Base-by-base conservation (phyloP, 2,888 invertebrate genomes). In the Temnothorax unifasciatus region DNA sequence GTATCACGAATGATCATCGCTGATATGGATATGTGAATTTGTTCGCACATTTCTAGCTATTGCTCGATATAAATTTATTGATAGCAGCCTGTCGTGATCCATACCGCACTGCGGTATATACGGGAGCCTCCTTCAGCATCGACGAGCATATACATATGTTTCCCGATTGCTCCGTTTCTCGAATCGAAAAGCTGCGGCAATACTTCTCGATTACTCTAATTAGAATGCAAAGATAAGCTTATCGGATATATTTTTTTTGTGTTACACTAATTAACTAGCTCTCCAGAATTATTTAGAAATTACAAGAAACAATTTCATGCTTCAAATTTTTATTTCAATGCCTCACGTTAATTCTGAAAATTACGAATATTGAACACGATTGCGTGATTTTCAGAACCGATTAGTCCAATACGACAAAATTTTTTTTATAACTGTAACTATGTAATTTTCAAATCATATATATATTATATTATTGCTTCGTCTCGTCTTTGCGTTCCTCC, bases 91-190 rank as follows among this genome's bases (percentile, higher is more conserved):
- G 25, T 59, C 18, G 21, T 75, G 18, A 57, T 75, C 5, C n/a
- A 25, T 68, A 50, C 38, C 59, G 76, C 76, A 76, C 11, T 83
- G 82, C 77, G 44, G 77, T 38, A 59, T 54, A 66, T 50, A 5
- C 52, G 44, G 18, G 13, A 64, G 21, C 47, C 34, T 64, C 44
- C 44, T 13, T 57, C n/a, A 25, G 34, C 9, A 29, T 38, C 15
- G 61, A n/a, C 29, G 47, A 74, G 15, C 13, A 6, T 50, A 18
- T 21, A 74, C 0, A 18, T 50, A 47, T 11, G 4, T 63, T 66
- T 59, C 29, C 25, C 50, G n/a, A 61, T 75, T 41, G 41, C 34
- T 34, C 8, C 25, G 9, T 61, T 64, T 79, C 34, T 47, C 34
- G 1, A n/a, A 63, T 18, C 38, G 64, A 79, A 44, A 79, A 54